phyloP scores from a whole-genome alignment of 2,797 vertebrate genomes.

The Bovichtus variegatus region DNA sequence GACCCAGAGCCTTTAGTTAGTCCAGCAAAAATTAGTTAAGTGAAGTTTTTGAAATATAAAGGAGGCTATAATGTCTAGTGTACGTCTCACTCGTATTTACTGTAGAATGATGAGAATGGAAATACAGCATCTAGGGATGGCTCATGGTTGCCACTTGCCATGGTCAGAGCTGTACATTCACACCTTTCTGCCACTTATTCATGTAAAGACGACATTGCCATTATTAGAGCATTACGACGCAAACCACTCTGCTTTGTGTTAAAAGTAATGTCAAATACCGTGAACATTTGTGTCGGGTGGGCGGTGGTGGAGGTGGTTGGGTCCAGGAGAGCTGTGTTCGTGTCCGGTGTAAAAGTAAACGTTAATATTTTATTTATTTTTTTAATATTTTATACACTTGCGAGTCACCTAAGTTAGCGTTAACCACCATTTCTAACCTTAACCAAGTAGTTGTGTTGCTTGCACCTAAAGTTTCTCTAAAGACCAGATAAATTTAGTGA shows the following conservation, averaged over 20 bases:
- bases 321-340: no score
- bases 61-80: conserved; percentile 32
- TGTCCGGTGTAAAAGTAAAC: no score
- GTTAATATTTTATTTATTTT: no score
- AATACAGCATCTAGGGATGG: conserved; percentile 11
- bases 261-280: neutral
- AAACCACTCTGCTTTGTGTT: neutral
- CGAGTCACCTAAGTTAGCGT: no score
- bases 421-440: no score
- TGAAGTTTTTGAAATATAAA: conserved; percentile 32
- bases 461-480: no score
- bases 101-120: neutral
- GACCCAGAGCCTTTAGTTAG: conserved; percentile 42
- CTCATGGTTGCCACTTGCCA: conserved; percentile 26
- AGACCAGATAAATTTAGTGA: neutral
- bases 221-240: neutral
- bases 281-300: no score
- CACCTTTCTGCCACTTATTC: conserved; percentile 54
- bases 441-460: no score
- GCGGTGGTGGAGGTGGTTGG: no score
- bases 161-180: conserved; percentile 22
- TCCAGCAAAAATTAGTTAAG: conserved; percentile 22
- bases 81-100: conserved; percentile 27
- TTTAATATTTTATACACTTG: no score
- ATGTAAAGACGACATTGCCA: neutral